Conservation (phyloP, 1,140 invertebrate species). For the Littorina saxatilis region DNA sequence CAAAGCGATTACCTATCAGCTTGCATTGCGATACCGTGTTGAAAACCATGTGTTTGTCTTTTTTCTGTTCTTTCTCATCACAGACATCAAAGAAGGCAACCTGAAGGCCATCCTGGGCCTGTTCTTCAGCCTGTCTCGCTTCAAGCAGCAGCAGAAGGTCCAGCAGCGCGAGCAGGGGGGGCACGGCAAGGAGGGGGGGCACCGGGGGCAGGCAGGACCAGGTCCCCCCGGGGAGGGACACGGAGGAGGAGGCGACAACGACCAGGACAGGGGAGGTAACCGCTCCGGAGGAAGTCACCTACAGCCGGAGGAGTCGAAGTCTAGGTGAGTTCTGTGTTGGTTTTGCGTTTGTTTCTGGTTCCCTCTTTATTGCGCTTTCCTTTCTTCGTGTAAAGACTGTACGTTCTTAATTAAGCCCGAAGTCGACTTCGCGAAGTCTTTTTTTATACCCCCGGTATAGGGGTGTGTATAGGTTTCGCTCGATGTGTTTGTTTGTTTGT, state of each 20-base stretch:
- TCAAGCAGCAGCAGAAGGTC: slow-evolving; percentile 88
- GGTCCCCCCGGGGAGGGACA: not conserved
- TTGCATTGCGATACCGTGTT: not conserved
- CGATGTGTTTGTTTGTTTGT: too few species aligned
- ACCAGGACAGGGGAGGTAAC: slow-evolving; percentile 17
- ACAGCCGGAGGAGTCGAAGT: slow-evolving; percentile 65
- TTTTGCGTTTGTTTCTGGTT: not conserved
- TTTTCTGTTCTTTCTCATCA: slow-evolving; percentile 36
- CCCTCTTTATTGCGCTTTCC: not conserved
- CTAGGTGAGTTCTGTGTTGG: slow-evolving; percentile 52
- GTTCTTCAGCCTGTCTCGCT: slow-evolving; percentile 94
- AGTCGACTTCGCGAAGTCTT: too few species aligned
- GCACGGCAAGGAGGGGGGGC: not conserved
- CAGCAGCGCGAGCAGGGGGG: slow-evolving; percentile 58
- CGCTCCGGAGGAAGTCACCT: slow-evolving; percentile 51
- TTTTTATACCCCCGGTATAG: too few species aligned
- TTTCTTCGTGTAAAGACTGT: not conserved
- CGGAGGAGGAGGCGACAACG: not conserved
- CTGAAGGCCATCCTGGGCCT: slow-evolving; percentile 94
- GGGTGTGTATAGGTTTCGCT: too few species aligned
- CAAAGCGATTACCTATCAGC: not conserved
- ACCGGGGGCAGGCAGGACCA: slow-evolving; percentile 2
- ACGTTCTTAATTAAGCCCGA: not conserved
- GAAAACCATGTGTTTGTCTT: not conserved
- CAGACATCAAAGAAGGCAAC: slow-evolving; percentile 91